Evolutionary conservation across 2,888 invertebrate genomes (phyloP).

Genomic region (Synergus umbraculus): DNA sequence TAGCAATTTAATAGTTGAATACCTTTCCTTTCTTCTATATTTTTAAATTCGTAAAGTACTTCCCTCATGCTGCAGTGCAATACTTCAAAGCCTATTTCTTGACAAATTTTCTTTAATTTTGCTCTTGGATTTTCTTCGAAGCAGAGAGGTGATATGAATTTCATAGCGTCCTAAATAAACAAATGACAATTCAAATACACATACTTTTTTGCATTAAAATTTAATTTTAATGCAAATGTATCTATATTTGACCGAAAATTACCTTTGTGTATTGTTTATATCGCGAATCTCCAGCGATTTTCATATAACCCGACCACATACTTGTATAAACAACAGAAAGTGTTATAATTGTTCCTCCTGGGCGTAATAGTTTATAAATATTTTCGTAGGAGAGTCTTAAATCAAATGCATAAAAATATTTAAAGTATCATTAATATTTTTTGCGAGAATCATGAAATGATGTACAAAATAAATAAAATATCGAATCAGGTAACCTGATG

Average conservation of each 20-base stretch:
- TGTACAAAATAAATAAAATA: too few relatives aligned
- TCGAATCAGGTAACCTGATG: neutral
- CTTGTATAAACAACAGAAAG: conserved; percentile 81
- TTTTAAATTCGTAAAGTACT: conserved; percentile 81
- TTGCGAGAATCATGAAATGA: too few relatives aligned
- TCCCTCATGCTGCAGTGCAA: conserved; percentile 81
- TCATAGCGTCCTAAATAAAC: neutral
- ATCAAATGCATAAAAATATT: conserved; percentile 49
- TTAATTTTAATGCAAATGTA: too few relatives aligned
- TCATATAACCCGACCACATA: conserved; percentile 82
- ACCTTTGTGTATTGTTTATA: conserved; percentile 84
- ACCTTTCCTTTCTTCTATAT: conserved; percentile 79
- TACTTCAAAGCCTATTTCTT: conserved; percentile 81
- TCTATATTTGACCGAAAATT: too few relatives aligned
- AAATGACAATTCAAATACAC: neutral
- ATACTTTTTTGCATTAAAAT: neutral
- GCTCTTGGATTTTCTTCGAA: conserved; percentile 79
- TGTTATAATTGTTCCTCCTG: conserved; percentile 83
- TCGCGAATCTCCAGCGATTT: conserved; percentile 79
- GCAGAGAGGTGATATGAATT: neutral
- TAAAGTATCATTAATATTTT: too few relatives aligned
- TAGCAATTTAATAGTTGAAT: neutral
- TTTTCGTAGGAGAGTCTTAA: conserved; percentile 82
- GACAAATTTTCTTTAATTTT: conserved; percentile 79
- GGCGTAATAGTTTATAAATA: conserved; percentile 82